Conservation (phyloP, 2,888 invertebrate species). For the Erebia ligea region DNA sequence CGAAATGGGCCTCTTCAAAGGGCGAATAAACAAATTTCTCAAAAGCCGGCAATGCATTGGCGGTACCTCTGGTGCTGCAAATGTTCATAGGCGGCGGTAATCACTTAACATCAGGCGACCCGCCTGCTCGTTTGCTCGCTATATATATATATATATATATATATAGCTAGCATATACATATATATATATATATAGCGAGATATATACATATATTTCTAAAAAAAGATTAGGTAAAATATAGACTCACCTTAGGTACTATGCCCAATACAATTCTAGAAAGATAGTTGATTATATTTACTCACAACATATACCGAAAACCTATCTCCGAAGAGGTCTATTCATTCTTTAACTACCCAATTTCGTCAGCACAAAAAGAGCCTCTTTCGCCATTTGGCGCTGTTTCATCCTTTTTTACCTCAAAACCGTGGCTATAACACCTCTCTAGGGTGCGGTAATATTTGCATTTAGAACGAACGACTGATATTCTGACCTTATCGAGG, state of each 20-base stretch:
- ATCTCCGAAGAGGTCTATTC: conserved; percentile 65
- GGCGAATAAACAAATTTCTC: too few species aligned
- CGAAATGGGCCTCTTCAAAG: too few species aligned
- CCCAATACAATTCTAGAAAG: conserved; percentile 1
- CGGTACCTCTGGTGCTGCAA: too few species aligned
- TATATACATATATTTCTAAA: too few species aligned
- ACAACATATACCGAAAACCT: conserved; percentile 40
- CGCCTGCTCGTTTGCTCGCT: too few species aligned
- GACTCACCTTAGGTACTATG: neutral
- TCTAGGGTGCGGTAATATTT: conserved; percentile 79
- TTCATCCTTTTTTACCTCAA: conserved; percentile 78
- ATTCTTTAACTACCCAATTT: conserved; percentile 75
- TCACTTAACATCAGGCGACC: too few species aligned
- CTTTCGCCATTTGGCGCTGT: conserved; percentile 75
- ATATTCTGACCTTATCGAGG: conserved; percentile 79
- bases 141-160: too few species aligned
- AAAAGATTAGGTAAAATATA: neutral
- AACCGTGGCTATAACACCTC: conserved; percentile 78
- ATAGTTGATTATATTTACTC: conserved; percentile 6
- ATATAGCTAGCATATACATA: too few species aligned
- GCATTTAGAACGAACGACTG: conserved; percentile 82
- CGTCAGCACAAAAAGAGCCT: conserved; percentile 76
- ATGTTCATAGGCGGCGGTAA: too few species aligned
- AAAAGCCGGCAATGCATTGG: too few species aligned
- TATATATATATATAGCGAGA: too few species aligned